Percentiles rank a stretch among this genome's conserved stretches.
These are phyloP conservation scores for Antigone vipio DNA, from an alignment of 2,113 vertebrate species.

Conservation along the genomic window DNA sequence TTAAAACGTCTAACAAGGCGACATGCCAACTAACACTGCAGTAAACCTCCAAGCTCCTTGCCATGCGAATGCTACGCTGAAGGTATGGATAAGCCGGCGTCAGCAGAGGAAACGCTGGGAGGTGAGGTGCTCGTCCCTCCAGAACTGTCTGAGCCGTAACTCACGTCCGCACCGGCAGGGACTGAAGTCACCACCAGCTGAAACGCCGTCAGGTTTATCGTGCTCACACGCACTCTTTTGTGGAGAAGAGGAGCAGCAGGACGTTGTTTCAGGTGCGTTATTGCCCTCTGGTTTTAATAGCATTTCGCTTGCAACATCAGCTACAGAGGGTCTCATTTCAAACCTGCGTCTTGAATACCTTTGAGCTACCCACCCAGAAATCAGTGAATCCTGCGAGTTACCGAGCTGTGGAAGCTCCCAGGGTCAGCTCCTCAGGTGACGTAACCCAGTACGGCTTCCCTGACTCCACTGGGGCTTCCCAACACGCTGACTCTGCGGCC, in stretches of 20 bases:
- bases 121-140: neutral
- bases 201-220: neutral
- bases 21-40: neutral
- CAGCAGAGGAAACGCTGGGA: neutral
- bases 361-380: neutral
- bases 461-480: neutral
- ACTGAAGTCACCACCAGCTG: neutral
- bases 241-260: neutral
- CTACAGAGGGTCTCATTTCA: neutral
- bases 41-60: neutral
- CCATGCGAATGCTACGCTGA: neutral
- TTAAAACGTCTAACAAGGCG: neutral
- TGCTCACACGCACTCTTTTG: neutral
- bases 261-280: neutral
- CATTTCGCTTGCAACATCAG: neutral
- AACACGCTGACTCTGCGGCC: neutral
- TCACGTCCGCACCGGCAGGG: rapidly evolving
- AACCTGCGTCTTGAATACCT: neutral
- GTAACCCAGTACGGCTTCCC: neutral
- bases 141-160: neutral
- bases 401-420: neutral
- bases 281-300: neutral
- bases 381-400: neutral
- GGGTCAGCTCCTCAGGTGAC: neutral
- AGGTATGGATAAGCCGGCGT: neutral